phyloP scores from a whole-genome alignment of 2,888 invertebrate species.

The Dynastes maya region DNA sequence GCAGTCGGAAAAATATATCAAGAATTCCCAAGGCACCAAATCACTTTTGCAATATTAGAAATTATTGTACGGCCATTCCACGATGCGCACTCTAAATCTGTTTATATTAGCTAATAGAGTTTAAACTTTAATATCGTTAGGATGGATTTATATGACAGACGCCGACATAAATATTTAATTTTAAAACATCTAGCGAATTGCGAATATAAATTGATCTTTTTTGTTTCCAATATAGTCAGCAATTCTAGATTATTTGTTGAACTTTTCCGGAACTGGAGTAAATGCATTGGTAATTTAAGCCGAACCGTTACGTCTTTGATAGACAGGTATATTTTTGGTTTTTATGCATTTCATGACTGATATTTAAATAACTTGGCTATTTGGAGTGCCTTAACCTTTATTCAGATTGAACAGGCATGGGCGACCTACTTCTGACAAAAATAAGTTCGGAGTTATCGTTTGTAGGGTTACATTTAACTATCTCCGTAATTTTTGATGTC shows the following conservation, averaged over 20 bases:
- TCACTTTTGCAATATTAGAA: neutral
- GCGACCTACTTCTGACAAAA: conserved; percentile 37
- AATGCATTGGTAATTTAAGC: conserved; percentile 20
- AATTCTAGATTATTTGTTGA: neutral
- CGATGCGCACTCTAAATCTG: neutral
- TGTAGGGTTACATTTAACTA: conserved; percentile 7
- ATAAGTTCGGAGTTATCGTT: conserved; percentile 12
- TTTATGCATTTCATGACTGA: conserved; percentile 21
- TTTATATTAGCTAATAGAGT: conserved; percentile 11
- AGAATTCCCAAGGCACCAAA: neutral
- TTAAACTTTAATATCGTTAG: conserved; percentile 9
- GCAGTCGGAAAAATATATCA: neutral
- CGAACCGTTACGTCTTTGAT: conserved; percentile 13
- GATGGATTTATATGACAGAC: conserved; percentile 18
- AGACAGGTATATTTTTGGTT: conserved; percentile 7
- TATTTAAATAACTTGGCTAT: conserved; percentile 11
- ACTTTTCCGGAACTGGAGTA: neutral
- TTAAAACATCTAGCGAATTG: conserved; percentile 7
- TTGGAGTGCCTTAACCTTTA: conserved; percentile 25
- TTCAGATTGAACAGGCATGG: conserved; percentile 7
- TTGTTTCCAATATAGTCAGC: neutral
- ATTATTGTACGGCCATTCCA: conserved; percentile 3
- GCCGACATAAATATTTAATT: conserved; percentile 31
- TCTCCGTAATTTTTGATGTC: neutral
- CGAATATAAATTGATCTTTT: conserved; percentile 2